Evolutionary conservation across 2,113 vertebrate species (phyloP).

Genomic region (Martes martes): DNA sequence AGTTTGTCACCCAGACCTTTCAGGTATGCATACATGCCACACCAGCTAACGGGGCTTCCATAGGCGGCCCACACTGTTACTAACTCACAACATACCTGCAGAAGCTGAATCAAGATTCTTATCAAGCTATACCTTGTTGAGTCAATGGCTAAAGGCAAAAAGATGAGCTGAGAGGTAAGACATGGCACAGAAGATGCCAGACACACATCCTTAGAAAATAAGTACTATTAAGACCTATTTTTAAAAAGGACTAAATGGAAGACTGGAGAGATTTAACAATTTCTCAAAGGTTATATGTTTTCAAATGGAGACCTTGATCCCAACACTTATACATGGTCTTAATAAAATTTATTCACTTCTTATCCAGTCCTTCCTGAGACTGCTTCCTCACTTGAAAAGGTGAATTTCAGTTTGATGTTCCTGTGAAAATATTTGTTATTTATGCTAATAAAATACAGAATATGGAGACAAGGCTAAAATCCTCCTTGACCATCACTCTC

Average conservation of each 20-base stretch:
- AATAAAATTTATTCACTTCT: neutral
- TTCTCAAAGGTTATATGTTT: neutral
- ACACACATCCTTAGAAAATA: neutral
- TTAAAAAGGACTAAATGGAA: neutral
- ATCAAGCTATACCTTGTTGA: neutral
- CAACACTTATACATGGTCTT: neutral
- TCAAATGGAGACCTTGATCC: neutral
- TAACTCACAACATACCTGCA: neutral
- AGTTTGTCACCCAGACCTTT: neutral
- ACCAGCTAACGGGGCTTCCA: neutral
- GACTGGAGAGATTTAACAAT: neutral
- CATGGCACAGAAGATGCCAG: neutral
- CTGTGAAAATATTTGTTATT: neutral
- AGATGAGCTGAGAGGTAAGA: neutral
- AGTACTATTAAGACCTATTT: neutral
- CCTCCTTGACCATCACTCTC: neutral
- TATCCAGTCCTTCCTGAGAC: neutral
- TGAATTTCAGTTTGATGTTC: neutral
- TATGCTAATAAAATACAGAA: neutral
- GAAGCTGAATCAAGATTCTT: neutral
- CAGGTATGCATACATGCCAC: neutral
- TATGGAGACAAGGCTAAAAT: neutral
- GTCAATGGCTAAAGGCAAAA: neutral
- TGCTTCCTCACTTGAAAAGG: neutral
- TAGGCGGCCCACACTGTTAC: neutral